Evolutionary conservation across 2,888 invertebrate genomes (phyloP).

Genomic region (Drosophila testacea): DNA sequence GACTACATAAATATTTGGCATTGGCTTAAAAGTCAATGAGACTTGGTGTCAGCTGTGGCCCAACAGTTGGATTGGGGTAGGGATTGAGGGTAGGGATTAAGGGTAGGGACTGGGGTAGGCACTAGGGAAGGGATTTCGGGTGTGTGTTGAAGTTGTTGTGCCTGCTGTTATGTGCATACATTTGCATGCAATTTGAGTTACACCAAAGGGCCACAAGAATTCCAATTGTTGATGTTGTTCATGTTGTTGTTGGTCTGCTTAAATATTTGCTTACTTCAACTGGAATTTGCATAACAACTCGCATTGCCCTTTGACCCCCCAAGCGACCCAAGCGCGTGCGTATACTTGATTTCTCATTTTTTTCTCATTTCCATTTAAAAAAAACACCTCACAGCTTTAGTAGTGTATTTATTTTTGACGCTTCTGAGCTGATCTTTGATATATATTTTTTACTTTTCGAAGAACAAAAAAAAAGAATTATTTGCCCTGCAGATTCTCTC

Average conservation of each 20-base stretch:
- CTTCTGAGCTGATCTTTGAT: slow-evolving; percentile 28
- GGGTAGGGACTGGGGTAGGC: not conserved
- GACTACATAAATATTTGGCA: slow-evolving; percentile 45
- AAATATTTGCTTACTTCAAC: slow-evolving; percentile 56
- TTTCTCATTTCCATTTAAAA: slow-evolving; percentile 6
- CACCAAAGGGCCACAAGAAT: slow-evolving; percentile 37
- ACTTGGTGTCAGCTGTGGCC: slow-evolving; percentile 49
- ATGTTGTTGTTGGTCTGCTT: slow-evolving; percentile 38
- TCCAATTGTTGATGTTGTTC: slow-evolving; percentile 20
- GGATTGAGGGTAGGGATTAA: not conserved
- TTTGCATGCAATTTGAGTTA: slow-evolving; percentile 63
- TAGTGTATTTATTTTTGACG: slow-evolving; percentile 24
- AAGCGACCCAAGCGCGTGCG: slow-evolving; percentile 23
- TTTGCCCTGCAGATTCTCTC: slow-evolving; percentile 2
- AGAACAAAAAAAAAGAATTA: slow-evolving; percentile 6
- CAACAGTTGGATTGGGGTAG: slow-evolving; percentile 24
- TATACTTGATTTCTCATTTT: slow-evolving; percentile 29
- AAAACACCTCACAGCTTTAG: slow-evolving; percentile 20
- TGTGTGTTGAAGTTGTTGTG: slow-evolving; percentile 27
- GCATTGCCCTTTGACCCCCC: slow-evolving; percentile 5
- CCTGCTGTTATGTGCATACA: slow-evolving; percentile 55
- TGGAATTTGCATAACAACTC: slow-evolving; percentile 56
- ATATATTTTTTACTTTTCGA: slow-evolving; percentile 17
- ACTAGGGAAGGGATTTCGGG: not conserved
- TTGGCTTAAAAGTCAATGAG: slow-evolving; percentile 50